phyloP scores from a whole-genome alignment of 2,797 vertebrate species.

The Betta splendens region DNA sequence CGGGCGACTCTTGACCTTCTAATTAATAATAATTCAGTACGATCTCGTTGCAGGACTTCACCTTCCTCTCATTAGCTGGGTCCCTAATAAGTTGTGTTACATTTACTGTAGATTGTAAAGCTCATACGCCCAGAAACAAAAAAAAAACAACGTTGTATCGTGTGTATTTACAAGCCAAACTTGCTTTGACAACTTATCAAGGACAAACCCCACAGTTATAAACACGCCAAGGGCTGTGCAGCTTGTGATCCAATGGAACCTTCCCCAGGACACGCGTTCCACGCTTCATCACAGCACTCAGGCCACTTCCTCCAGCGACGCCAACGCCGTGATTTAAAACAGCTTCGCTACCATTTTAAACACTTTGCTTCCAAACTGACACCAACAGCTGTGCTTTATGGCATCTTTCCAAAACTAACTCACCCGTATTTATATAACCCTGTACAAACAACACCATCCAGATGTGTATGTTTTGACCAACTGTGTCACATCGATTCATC shows the following conservation, averaged over 20 bases:
- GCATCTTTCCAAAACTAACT: conserved; percentile 17
- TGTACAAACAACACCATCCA: conserved; percentile 21
- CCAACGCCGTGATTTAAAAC: conserved; percentile 10
- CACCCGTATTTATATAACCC: conserved; percentile 10
- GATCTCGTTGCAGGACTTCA: neutral
- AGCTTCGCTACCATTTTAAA: neutral
- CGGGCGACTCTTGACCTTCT: neutral
- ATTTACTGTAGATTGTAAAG: too few species aligned
- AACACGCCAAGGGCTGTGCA: conserved; percentile 7
- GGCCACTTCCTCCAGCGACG: neutral
- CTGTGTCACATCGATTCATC: neutral
- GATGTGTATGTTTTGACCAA: conserved; percentile 9
- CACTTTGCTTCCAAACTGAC: neutral
- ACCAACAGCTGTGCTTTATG: neutral
- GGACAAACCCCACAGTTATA: too few species aligned
- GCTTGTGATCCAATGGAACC: neutral
- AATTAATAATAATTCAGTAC: neutral
- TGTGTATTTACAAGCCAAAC: too few species aligned
- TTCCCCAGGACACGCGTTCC: neutral
- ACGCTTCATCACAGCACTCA: neutral
- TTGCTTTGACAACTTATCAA: neutral
- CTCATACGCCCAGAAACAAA: too few species aligned
- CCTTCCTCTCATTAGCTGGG: neutral
- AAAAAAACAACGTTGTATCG: too few species aligned
- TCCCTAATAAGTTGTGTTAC: too few species aligned